Percentiles rank a stretch among this genome's conserved stretches.
phyloP scores from a whole-genome alignment of 35 echinoderm and acorn worm species.

The Apostichopus californicus region DNA sequence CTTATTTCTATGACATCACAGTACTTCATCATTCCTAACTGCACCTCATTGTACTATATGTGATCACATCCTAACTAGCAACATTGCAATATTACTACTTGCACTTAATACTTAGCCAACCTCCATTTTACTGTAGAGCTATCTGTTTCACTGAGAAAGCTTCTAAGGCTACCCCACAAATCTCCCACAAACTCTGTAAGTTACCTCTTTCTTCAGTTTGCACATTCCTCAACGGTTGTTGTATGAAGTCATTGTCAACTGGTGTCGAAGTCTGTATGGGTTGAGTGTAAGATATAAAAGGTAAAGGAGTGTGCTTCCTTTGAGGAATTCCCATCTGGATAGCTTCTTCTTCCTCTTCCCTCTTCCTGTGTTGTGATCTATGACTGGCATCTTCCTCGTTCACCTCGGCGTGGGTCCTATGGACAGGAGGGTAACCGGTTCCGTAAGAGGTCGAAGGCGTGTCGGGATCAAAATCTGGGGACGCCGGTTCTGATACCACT shows the following conservation, averaged over 20 bases:
- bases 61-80: no score
- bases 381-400: neutral
- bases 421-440: slow-evolving; percentile 8
- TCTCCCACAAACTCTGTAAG: neutral
- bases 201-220: neutral
- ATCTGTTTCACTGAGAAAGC: no score
- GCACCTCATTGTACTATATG: no score
- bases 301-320: neutral
- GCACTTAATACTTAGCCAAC: no score
- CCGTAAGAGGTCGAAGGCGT: slow-evolving; percentile 11
- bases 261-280: slow-evolving; percentile 42
- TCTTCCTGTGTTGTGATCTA: neutral
- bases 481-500: neutral
- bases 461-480: slow-evolving; percentile 19
- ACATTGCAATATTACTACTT: no score
- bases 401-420: neutral
- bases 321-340: neutral
- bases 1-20: no score
- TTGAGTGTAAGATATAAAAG: neutral
- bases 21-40: no score
- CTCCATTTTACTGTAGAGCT: no score
- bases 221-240: neutral
- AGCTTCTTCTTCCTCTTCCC: neutral
- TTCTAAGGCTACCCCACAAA: no score
- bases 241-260: slow-evolving; percentile 23